Conservation (phyloP, 2,113 vertebrate genomes). For the Panthera leo region DNA sequence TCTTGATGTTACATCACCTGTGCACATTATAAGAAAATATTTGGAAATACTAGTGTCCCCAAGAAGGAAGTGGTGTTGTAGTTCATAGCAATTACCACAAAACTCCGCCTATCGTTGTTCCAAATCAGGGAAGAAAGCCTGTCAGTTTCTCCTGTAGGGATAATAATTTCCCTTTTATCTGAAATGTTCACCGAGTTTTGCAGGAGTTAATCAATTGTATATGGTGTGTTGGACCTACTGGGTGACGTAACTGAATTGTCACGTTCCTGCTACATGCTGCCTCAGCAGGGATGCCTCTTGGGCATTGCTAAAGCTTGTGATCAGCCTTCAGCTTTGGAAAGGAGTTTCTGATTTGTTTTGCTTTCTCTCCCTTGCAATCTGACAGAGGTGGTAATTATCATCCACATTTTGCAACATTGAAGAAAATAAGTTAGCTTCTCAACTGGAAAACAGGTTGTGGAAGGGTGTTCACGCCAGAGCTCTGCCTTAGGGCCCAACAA, state of each 20-base stretch:
- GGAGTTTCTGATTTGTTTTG: conserved; percentile 38
- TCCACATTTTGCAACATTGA: conserved; percentile 34
- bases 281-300: neutral
- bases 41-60: neutral
- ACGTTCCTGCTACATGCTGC: neutral
- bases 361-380: neutral
- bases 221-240: neutral
- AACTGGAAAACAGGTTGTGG: conserved; percentile 1
- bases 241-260: neutral
- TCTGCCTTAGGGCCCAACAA: neutral
- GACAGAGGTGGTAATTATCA: conserved; percentile 44
- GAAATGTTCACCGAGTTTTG: conserved; percentile 11
- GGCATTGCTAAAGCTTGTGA: neutral
- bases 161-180: conserved; percentile 1
- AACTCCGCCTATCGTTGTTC: neutral
- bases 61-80: neutral
- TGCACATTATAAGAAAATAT: neutral
- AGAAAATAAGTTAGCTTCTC: conserved; percentile 42
- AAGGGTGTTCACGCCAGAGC: neutral
- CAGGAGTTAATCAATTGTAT: neutral
- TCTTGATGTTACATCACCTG: neutral
- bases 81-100: conserved; percentile 13
- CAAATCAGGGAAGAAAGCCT: conserved; percentile 48
- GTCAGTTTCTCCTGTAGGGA: conserved; percentile 7
- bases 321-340: conserved; percentile 10